Evolutionary conservation across 1,140 invertebrate genomes (phyloP), one percentile per base, ranked within the genome.

Genomic region (Argopecten irradians): DNA sequence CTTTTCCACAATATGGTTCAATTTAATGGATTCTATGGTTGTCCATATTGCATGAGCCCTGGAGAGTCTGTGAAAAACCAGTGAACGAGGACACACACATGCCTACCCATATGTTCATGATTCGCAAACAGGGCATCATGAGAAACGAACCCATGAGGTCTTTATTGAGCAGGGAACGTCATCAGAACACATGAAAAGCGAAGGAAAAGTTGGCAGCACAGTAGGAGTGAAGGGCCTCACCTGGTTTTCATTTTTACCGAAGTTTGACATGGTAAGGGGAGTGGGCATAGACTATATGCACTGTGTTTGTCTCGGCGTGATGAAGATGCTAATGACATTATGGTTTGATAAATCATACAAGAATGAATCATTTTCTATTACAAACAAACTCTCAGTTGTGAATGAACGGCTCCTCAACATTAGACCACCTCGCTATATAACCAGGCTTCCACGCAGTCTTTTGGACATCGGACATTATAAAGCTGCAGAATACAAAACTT

Each of bases 11-110:
- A 87, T 19, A 87, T 87, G 46, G 36, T 39, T 0, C 46, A 87
- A 35, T 87, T 87, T 35, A 83, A 87, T 43, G 87, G 87, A n/a
- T 87, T 84, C 28, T 32, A 84, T 84, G 87, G 87, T 0, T 87
- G 87, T 33, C 82, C 87, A 36, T 87, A 84, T 83, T 87, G 82
- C 32, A 43, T 14, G 8, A n/a, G 28, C 3, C 87, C 35, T 28
- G 87, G 87, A 16, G 33, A 39, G 34, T 14, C 82, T 46, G 71
- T 87, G 2, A 11, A 83, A n/a, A n/a, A 87, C 87, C 1, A 84
- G 82, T 83, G 82, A 87, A 83, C 43, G 87, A 43, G 87, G 87
- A 19, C 82, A 84, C 13, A 41, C 87, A 5, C 82, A 33, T 34
- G 35, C 28, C 8, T 87, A 87, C 19, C 87, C 87, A 11, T 84